phyloP scores from a whole-genome alignment of 2,888 invertebrate genomes.

The Agrochola lota region DNA sequence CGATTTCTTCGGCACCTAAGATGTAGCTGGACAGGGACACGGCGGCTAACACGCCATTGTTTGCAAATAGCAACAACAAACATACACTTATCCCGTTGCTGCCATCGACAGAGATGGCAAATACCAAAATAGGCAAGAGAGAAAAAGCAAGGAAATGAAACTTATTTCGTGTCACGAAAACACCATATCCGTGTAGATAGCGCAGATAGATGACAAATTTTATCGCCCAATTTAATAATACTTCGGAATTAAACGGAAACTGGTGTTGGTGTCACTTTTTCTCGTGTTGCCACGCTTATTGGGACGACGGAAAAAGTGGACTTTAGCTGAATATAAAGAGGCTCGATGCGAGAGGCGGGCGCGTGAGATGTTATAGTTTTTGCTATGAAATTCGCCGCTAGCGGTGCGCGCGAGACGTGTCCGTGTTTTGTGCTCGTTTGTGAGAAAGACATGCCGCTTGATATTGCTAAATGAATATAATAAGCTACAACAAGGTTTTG shows the following conservation, averaged over 20 bases:
- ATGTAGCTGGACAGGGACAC: conserved; percentile 82
- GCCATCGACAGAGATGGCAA: conserved; percentile 72
- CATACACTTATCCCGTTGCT: conserved; percentile 77
- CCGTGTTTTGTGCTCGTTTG: conserved; percentile 74
- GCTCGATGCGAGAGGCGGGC: conserved; percentile 66
- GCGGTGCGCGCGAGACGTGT: conserved; percentile 68
- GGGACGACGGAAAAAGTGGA: conserved; percentile 73
- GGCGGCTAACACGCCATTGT: conserved; percentile 88
- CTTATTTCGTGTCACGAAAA: conserved; percentile 55
- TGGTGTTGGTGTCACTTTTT: conserved; percentile 74
- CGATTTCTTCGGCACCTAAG: conserved; percentile 81
- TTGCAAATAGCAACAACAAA: conserved; percentile 87
- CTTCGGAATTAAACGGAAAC: conserved; percentile 67
- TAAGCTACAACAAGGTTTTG: conserved; percentile 55
- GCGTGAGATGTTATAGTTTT: conserved; percentile 81
- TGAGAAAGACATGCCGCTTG: conserved; percentile 69
- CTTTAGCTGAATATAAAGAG: conserved; percentile 80
- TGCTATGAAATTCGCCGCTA: conserved; percentile 65
- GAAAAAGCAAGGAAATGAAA: conserved; percentile 64
- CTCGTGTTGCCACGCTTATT: conserved; percentile 73
- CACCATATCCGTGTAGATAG: conserved; percentile 69
- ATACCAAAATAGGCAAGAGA: conserved; percentile 62
- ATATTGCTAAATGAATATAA: conserved; percentile 67
- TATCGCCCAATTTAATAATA: conserved; percentile 77
- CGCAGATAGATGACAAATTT: conserved; percentile 76